Conservation (phyloP, 2,797 vertebrate genomes). For the Pseudochromis fuscus region DNA sequence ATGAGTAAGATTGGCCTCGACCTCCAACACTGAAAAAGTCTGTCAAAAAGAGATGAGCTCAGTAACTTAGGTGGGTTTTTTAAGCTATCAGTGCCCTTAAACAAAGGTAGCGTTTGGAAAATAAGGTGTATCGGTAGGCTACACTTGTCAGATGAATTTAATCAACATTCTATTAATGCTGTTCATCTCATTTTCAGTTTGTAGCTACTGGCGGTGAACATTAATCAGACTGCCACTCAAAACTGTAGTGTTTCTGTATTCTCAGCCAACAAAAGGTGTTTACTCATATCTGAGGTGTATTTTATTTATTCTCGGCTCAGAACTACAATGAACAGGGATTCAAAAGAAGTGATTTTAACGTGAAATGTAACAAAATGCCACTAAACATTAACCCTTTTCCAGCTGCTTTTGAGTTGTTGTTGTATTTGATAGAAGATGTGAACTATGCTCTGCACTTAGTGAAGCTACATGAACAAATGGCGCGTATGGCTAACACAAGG, state of each 20-base stretch:
- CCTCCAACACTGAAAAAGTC: not conserved
- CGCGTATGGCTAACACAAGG: slow-evolving; percentile 1
- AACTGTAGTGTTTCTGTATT: not conserved
- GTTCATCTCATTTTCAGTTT: slow-evolving; percentile 10
- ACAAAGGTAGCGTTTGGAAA: not conserved
- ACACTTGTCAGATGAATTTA: not conserved
- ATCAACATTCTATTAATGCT: not conserved
- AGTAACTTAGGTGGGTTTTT: not conserved
- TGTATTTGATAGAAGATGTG: not conserved
- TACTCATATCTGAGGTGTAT: not conserved
- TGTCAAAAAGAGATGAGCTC: not conserved
- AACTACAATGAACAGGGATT: not conserved
- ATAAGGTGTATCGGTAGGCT: not conserved
- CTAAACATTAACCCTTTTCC: not conserved
- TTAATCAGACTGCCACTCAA: not conserved
- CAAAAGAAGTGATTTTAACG: not conserved
- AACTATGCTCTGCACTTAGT: not conserved
- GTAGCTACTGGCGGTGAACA: not conserved
- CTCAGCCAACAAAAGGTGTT: not conserved
- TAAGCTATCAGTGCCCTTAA: not conserved
- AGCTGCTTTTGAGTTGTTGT: not conserved
- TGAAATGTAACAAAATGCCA: not conserved
- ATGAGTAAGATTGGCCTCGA: too few relatives aligned
- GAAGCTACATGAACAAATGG: too few relatives aligned
- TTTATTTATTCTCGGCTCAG: not conserved